Percentiles rank a stretch among this genome's conserved stretches.
These are phyloP conservation scores for Tenthredo scrophulariae DNA, from an alignment of 2,888 invertebrate species.

Conservation along the genomic window DNA sequence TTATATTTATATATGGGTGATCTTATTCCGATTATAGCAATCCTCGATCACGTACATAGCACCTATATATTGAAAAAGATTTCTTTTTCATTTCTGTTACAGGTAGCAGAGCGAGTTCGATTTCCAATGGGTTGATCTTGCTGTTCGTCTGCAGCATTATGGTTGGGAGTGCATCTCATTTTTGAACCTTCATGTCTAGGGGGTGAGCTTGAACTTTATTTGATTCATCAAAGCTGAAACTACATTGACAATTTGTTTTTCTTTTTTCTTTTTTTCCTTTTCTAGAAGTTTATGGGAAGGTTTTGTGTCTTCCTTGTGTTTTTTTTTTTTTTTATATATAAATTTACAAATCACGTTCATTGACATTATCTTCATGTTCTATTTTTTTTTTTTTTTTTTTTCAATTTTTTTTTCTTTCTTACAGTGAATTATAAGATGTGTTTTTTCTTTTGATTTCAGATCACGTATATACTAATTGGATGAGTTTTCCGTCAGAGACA, in stretches of 20 bases:
- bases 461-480: not conserved
- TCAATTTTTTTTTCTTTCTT: not conserved
- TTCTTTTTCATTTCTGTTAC: conserved; percentile 58
- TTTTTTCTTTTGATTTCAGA: conserved; percentile 31
- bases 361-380: not conserved
- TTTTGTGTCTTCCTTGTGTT: not conserved
- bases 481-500: not conserved
- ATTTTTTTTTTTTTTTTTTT: not conserved
- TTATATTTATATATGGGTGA: not conserved
- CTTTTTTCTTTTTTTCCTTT: too few relatives aligned
- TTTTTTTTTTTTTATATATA: not conserved
- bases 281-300: not conserved
- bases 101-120: conserved; percentile 61
- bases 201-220: conserved; percentile 7
- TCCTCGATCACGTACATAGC: not conserved
- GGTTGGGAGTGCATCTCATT: not conserved
- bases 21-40: not conserved
- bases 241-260: not conserved
- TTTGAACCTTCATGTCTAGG: conserved; percentile 13
- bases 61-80: not conserved
- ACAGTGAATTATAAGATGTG: not conserved
- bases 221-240: not conserved
- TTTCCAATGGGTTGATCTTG: conserved; percentile 61
- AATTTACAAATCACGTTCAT: not conserved
- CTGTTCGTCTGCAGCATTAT: conserved; percentile 50